phyloP scores from a whole-genome alignment of 2,888 invertebrate genomes.

The Dicycla oo region DNA sequence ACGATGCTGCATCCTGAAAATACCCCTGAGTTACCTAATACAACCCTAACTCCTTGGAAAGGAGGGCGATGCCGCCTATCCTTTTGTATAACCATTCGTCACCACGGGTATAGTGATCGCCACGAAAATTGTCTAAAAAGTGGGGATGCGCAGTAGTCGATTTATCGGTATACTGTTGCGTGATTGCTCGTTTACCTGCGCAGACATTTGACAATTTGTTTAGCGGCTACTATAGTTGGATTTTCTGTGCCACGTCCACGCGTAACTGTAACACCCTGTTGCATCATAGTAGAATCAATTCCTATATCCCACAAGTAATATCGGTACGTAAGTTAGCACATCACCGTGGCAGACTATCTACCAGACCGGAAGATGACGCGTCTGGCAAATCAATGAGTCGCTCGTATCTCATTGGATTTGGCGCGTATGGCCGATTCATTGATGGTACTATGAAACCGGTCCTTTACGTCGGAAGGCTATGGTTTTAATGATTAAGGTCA shows the following conservation, averaged over 20 bases:
- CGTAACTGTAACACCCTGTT: not conserved
- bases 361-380: slow-evolving; percentile 56
- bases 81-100: not conserved
- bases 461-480: slow-evolving; percentile 37
- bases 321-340: slow-evolving; percentile 13
- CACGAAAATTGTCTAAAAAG: too few species aligned
- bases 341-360: slow-evolving; percentile 32
- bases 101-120: too few species aligned
- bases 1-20: not conserved
- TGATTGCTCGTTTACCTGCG: too few species aligned
- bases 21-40: not conserved
- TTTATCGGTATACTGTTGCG: too few species aligned
- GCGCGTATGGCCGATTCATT: slow-evolving; percentile 54
- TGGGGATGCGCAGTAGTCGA: too few species aligned
- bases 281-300: not conserved
- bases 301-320: slow-evolving; percentile 10
- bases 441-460: slow-evolving; percentile 63
- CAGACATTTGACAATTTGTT: too few species aligned
- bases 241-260: not conserved
- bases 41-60: too few species aligned
- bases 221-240: too few species aligned
- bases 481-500: slow-evolving; percentile 34
- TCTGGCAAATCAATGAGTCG: slow-evolving; percentile 58
- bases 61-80: not conserved
- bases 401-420: slow-evolving; percentile 55